Percentiles rank a stretch among this genome's conserved stretches.
These are phyloP conservation scores for Cossypha dichroa DNA, from an alignment of 2,797 vertebrate species.

Conservation along the genomic window DNA sequence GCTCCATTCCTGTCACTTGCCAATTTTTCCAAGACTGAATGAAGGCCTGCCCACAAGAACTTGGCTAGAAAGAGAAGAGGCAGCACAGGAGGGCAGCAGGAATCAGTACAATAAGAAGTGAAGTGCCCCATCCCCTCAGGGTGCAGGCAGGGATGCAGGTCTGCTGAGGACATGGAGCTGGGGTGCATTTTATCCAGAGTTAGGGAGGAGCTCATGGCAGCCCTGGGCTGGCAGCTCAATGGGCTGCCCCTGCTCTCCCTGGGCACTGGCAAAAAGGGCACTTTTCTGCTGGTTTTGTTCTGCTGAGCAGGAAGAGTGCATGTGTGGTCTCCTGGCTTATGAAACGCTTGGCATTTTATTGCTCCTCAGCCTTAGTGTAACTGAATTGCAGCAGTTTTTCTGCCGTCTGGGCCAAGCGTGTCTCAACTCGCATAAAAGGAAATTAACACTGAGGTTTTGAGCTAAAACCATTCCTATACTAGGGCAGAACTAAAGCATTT, in stretches of 20 bases:
- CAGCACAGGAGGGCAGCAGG: neutral
- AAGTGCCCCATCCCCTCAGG: fast-evolving
- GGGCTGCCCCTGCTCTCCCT: neutral
- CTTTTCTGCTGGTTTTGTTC: neutral
- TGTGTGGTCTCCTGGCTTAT: constrained; percentile 33
- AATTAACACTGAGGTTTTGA: neutral
- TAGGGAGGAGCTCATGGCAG: fast-evolving
- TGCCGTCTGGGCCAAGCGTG: neutral
- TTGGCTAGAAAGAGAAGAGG: neutral
- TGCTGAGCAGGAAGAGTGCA: neutral
- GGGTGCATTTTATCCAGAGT: fast-evolving
- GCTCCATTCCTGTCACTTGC: neutral
- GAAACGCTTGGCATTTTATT: neutral
- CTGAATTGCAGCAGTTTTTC: neutral
- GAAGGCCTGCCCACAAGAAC: neutral
- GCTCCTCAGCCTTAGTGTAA: neutral
- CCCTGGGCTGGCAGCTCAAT: fast-evolving
- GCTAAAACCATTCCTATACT: neutral
- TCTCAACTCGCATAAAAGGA: neutral
- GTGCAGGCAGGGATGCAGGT: neutral
- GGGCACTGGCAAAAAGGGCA: neutral
- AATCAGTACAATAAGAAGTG: neutral
- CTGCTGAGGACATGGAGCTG: fast-evolving
- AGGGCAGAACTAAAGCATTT: neutral
- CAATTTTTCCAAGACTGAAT: neutral